Conservation (phyloP, 2,888 invertebrate species). For the Caenorhabditis japonica region DNA sequence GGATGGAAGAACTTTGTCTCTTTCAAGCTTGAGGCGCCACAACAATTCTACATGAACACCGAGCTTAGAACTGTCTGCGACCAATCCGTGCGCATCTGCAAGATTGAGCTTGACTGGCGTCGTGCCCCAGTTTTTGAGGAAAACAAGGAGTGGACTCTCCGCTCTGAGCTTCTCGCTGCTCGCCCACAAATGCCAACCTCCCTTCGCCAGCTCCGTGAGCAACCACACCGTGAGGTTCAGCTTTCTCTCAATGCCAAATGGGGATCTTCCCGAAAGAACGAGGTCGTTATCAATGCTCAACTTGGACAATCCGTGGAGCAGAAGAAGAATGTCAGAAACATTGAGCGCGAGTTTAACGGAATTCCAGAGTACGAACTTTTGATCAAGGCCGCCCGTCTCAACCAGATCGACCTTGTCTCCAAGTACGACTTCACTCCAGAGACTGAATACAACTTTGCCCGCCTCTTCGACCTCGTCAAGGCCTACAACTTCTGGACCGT, state of each 20-base stretch:
- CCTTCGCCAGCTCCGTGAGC: conserved; percentile 49
- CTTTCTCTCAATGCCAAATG: conserved; percentile 45
- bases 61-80: conserved; percentile 40
- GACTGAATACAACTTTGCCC: conserved; percentile 47
- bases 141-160: conserved; percentile 60
- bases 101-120: conserved; percentile 27
- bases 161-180: conserved; percentile 48
- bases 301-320: conserved; percentile 51
- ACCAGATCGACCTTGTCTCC: conserved; percentile 58
- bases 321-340: conserved; percentile 39
- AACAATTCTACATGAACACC: conserved; percentile 23
- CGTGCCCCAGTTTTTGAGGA: conserved; percentile 47
- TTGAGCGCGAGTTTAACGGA: conserved; percentile 33
- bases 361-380: conserved; percentile 52
- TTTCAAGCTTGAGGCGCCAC: conserved; percentile 35
- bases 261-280: conserved; percentile 56
- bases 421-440: conserved; percentile 57
- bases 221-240: conserved; percentile 57
- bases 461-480: conserved; percentile 58
- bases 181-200: conserved; percentile 59
- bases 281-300: conserved; percentile 48
- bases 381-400: conserved; percentile 62
- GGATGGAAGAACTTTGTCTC: conserved; percentile 29
- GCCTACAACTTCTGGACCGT: conserved; percentile 64
- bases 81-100: conserved; percentile 41